These are phyloP conservation scores for western clawed frog (Xenopus tropicalis) DNA, from an alignment of 2,113 vertebrate species.

Conservation along the genomic window UCB_Xtro_10.0 CM004443.2:125485001-125485500, in stretches of 20 bases:
- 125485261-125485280: neutral
- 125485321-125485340: too few species aligned
- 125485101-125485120: constrained; percentile 38
- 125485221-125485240: constrained; percentile 39
- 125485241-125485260: constrained; percentile 18
- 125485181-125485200: constrained; percentile 43
- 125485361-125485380: too few species aligned
- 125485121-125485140: constrained; percentile 44
- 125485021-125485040: constrained; percentile 30
- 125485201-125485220: constrained; percentile 34
- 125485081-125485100: constrained; percentile 45
- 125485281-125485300: too few species aligned
- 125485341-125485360: too few species aligned
- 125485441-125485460: too few species aligned
- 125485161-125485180: constrained; percentile 38
- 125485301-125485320: too few species aligned
- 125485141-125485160: constrained; percentile 36
- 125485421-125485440: too few species aligned
- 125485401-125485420: too few species aligned
- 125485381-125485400: too few species aligned
- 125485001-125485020: constrained; percentile 24
- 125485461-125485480: too few species aligned
- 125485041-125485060: constrained; percentile 28
- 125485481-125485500: too few species aligned
- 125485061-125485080: constrained; percentile 32